Base-by-base conservation (phyloP, 2,888 invertebrate genomes). In the Epinotia nisella region DNA sequence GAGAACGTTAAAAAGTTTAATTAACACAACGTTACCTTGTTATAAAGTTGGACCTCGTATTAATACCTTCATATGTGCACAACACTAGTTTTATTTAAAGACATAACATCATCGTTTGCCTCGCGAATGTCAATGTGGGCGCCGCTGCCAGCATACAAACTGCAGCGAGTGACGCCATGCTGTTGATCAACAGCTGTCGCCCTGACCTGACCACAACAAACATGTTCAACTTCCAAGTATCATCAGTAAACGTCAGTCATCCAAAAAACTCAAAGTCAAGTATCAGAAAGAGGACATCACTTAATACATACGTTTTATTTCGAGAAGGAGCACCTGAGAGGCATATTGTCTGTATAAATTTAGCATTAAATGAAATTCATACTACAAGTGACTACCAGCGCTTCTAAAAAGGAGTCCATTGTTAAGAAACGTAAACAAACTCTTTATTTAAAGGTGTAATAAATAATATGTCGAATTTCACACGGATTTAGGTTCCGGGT, bases 131-230 rank as follows among this genome's bases (percentile, higher is more conserved):
- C 35, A 39, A 7, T 58, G 70, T 51, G 65, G 59, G 66, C 19
- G 66, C 55, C 58, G 29, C 24, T 53, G 64, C 65, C 53, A 45
- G 19, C 64, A 60, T 21, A 56, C 56, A 56, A 35, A 66, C 61
- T 71, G 71, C 67, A 71, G 11, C 19, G 56, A 49, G 15, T n/a
- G 49, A 4, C n/a, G 2, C 3, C 17, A 19, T 70, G 70, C n/a
- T 59, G 70, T 70, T 70, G 62, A 62, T 62, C 70, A 70, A 70
- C 70, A 61, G 19, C 17, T n/a, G 51, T 29, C 41, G 29, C 55
- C 21, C 51, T 21, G 35, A 64, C n/a, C 58, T 35, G 35, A 64
- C 35, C 15, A n/a, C 29, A 24, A 49, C 45, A 15, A 62, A 24
- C 45, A 13, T n/a, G 13, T 2, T 15, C 19, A n/a, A 19, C 19